phyloP scores from a whole-genome alignment of 2,113 vertebrate species.

The Thomomys bottae region DNA sequence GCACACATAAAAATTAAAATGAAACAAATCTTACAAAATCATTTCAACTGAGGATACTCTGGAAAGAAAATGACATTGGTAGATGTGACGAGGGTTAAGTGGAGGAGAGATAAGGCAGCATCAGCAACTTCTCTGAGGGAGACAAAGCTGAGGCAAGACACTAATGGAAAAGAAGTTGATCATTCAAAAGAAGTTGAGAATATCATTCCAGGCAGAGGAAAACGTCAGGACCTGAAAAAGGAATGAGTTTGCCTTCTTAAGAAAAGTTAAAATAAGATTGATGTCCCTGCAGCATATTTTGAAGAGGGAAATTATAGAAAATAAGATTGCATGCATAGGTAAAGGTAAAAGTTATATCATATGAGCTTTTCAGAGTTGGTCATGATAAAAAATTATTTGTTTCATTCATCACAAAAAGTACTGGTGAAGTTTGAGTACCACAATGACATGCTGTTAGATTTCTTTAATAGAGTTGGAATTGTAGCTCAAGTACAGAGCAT shows the following conservation, averaged over 20 bases:
- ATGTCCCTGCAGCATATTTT: background rate
- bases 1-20: constrained; percentile 15
- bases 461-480: too few species aligned
- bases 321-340: background rate
- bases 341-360: background rate
- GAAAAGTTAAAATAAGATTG: background rate
- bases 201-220: background rate
- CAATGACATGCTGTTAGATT: background rate
- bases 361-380: background rate
- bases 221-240: background rate
- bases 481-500: background rate
- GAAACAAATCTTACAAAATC: constrained; percentile 19
- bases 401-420: background rate
- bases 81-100: background rate
- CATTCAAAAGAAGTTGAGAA: background rate
- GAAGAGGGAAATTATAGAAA: background rate
- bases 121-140: background rate
- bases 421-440: background rate
- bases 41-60: background rate
- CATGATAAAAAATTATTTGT: background rate
- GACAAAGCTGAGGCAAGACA: background rate
- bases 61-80: background rate
- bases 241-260: background rate
- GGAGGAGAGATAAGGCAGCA: background rate
- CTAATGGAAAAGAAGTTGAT: background rate